Conservation (phyloP, 2,113 vertebrate genomes). For the Ophiodon elongatus region DNA sequence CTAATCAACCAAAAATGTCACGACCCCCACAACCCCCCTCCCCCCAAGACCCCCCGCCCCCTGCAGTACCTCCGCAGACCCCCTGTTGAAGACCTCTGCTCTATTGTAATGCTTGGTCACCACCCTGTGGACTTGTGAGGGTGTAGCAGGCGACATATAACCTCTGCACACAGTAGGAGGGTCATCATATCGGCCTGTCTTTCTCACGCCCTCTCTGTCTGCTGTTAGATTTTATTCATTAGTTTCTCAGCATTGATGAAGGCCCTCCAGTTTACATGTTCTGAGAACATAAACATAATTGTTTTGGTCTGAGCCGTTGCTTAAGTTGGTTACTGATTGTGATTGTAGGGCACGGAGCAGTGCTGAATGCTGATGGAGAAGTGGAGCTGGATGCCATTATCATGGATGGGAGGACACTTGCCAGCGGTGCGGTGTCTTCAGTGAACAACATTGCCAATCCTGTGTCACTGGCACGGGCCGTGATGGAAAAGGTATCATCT, state of each 20-base stretch:
- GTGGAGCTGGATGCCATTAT: constrained; percentile 85
- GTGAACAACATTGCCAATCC: constrained; percentile 84
- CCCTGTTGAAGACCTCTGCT: no score
- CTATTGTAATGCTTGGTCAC: not conserved
- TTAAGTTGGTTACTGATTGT: constrained; percentile 12
- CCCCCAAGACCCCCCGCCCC: no score
- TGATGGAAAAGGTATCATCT: constrained; percentile 80
- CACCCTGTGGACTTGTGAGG: constrained; percentile 24
- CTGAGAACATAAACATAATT: not conserved
- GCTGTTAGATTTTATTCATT: not conserved
- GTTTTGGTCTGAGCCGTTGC: not conserved
- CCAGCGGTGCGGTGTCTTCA: constrained; percentile 78
- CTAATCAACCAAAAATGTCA: no score
- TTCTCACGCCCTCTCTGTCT: not conserved
- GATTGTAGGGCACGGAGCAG: constrained; percentile 80
- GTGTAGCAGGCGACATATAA: not conserved
- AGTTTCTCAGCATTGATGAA: not conserved
- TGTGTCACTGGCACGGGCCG: constrained; percentile 80
- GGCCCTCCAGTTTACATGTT: not conserved
- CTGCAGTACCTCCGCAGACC: no score
- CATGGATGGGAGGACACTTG: constrained; percentile 84
- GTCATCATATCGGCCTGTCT: not conserved
- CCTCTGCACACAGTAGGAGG: not conserved
- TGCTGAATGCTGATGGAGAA: constrained; percentile 82
- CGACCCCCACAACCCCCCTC: no score